phyloP scores from a whole-genome alignment of 1,140 invertebrate species.

The Drosophila serrata region DNA sequence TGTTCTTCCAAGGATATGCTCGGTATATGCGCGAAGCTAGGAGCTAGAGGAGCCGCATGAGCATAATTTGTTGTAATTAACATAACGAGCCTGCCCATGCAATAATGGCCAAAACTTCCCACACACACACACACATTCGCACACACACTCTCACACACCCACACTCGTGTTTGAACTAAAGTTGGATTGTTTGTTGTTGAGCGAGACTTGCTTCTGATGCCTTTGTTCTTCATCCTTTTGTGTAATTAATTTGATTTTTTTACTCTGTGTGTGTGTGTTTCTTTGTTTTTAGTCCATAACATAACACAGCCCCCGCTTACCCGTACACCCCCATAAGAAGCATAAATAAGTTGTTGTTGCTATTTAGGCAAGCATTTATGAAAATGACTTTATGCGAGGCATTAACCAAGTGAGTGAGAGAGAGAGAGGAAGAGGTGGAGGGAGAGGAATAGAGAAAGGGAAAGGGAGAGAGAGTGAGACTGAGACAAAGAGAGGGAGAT shows the following conservation, averaged over 20 bases:
- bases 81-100: conserved; percentile 79
- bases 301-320: neutral
- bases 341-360: conserved; percentile 49
- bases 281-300: conserved; percentile 7
- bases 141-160: neutral
- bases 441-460: neutral
- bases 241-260: conserved; percentile 79
- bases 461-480: neutral
- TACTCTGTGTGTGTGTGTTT: neutral
- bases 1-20: conserved; percentile 9
- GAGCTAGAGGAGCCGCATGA: conserved; percentile 53
- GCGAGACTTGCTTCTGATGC: conserved; percentile 38
- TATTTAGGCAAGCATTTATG: conserved; percentile 49
- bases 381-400: conserved; percentile 62
- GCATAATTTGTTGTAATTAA: conserved; percentile 85
- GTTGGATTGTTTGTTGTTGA: conserved; percentile 49
- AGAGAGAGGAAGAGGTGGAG: neutral
- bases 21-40: neutral
- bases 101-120: conserved; percentile 73
- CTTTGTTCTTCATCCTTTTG: conserved; percentile 63
- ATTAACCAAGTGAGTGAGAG: conserved; percentile 18
- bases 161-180: conserved; percentile 32
- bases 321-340: neutral
- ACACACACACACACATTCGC: conserved; percentile 33
- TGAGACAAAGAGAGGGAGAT: neutral